Evolutionary conservation across 2,797 vertebrate genomes (phyloP), one percentile per base, ranked within the genome.

Genomic region (Onychomys arenicola): DNA sequence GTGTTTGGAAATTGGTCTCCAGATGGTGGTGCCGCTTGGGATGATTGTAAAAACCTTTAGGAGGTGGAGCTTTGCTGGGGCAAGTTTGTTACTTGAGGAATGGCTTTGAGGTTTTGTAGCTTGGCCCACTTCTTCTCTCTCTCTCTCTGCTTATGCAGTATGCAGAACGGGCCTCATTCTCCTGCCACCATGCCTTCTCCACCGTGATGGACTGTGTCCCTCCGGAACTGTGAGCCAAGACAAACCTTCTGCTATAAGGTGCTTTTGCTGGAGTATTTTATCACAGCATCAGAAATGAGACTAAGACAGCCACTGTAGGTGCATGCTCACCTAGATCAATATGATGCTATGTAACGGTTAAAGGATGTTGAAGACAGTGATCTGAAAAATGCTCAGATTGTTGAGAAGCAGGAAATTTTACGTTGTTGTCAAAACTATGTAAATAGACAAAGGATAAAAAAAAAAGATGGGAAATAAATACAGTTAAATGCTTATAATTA

Each of bases 311-410:
- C 2, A 23, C 32, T 49, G 32, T 85, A 16, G 32, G 32, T 49
- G 11, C 6, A 27, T 49, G 32, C 83, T 52, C 8, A 9, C 63
- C 7, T 52, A 52, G 63, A 49, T 67, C 46, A 49, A 25, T 29
- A 17, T 25, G 37, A 55, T 8, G 14, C 21, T 90, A 34, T 71
- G 25, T 12, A 34, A 55, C 25, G 61, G 32, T 76, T 93, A 71
- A 94, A 34, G 37, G 59, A 78, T 85, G 59, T 83, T 40, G 55
- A 90, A 86, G 49, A 69, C 46, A 43, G 32, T 89, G 92, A 76
- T 86, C 87, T 96, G 37, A 63, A 95, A 17, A 91, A 94, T 40
- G 16, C 32, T 43, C 65, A 57, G 40, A 34, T 93, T 69, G 82
- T 87, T 89, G 69, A 75, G 65, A 94, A 86, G 25, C 61, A 52